Conservation (phyloP, 2,113 vertebrate species). For the Numenius arquata region DNA sequence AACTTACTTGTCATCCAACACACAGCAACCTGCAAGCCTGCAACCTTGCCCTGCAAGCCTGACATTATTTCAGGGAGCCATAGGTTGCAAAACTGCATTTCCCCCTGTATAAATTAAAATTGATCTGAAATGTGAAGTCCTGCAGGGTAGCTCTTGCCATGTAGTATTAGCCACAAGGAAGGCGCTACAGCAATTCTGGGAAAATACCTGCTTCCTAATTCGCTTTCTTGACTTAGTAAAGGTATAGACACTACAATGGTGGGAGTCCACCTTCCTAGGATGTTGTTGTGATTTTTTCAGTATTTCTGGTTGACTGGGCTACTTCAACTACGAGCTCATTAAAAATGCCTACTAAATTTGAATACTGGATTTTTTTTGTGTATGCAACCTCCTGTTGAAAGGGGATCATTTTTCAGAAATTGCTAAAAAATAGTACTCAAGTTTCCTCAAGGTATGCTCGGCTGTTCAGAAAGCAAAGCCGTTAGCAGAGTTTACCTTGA, state of each 20-base stretch:
- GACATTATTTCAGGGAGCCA: background rate
- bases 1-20: background rate
- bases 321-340: background rate
- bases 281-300: fast-evolving
- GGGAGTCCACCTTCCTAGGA: background rate
- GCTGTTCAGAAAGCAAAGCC: background rate
- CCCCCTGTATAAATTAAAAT: background rate
- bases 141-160: background rate
- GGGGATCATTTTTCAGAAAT: background rate
- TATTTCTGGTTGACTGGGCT: background rate
- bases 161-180: background rate
- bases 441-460: background rate
- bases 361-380: background rate
- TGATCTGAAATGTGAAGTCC: background rate
- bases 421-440: background rate
- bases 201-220: background rate
- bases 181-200: background rate
- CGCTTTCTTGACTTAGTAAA: background rate
- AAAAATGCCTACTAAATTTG: background rate
- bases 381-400: background rate
- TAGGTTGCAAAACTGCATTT: background rate
- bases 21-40: no score
- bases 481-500: background rate
- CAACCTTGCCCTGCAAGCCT: background rate
- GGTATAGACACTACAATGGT: background rate